phyloP scores from a whole-genome alignment of 23 tunicate genomes.

The Aplidium turbinatum region DNA sequence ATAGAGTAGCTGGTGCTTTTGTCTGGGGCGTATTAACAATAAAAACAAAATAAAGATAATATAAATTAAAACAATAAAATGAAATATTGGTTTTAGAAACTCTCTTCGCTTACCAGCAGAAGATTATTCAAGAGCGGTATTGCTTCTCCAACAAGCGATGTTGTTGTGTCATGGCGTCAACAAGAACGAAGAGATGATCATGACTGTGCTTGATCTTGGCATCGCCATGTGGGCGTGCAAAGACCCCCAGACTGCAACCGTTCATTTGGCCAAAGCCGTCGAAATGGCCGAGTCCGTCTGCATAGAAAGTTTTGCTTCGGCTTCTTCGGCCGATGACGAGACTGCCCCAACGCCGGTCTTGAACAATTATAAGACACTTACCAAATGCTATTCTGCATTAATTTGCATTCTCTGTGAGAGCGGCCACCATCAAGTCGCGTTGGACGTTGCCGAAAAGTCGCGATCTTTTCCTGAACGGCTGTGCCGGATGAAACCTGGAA shows the following conservation, averaged over 20 bases:
- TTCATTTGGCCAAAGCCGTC: slow-evolving; percentile 28
- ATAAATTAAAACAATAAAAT: too few species aligned
- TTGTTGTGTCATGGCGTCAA: slow-evolving; percentile 40
- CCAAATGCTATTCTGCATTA: slow-evolving; percentile 45
- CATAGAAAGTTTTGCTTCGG: neutral
- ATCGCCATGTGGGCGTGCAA: slow-evolving; percentile 49
- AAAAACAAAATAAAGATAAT: too few species aligned
- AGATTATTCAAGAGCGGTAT: slow-evolving; percentile 40
- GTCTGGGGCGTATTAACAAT: too few species aligned
- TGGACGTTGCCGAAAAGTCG: slow-evolving; percentile 48
- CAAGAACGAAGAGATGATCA: slow-evolving; percentile 16
- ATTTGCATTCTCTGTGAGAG: slow-evolving; percentile 5
- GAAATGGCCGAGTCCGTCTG: slow-evolving; percentile 26
- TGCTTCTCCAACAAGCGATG: slow-evolving; percentile 74
- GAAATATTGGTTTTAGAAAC: too few species aligned
- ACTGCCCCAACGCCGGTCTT: neutral
- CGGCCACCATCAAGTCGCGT: slow-evolving; percentile 35
- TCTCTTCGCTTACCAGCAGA: slow-evolving; percentile 28
- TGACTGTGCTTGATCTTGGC: slow-evolving; percentile 27
- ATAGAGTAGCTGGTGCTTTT: too few species aligned
- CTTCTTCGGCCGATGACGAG: neutral
- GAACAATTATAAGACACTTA: slow-evolving; percentile 27
- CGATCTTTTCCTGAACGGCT: slow-evolving; percentile 41
- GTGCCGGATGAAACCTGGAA: neutral
- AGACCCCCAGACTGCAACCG: slow-evolving; percentile 19